Evolutionary conservation across 92 coral and sea anemone species (phyloP).

Genomic region (Metridium senile): DNA sequence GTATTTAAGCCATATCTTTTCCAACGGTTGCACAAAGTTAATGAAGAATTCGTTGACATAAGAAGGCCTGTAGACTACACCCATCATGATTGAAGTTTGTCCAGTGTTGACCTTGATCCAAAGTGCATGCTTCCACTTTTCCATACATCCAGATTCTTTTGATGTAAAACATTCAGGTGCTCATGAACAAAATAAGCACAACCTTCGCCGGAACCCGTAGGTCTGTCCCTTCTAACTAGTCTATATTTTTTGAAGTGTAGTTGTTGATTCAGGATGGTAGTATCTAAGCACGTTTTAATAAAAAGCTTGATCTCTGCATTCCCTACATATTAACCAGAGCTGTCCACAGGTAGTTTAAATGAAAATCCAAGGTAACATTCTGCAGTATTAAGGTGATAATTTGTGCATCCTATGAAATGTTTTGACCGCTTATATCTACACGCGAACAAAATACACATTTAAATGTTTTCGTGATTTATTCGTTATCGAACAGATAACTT

Average conservation of each 20-base stretch:
- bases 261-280: neutral
- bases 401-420: too few relatives aligned
- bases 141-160: neutral
- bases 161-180: neutral
- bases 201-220: neutral
- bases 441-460: too few relatives aligned
- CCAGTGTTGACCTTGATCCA: conserved; percentile 28
- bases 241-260: neutral
- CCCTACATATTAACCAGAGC: too few relatives aligned
- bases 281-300: neutral
- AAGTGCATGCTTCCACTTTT: conserved; percentile 11
- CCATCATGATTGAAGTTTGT: conserved; percentile 4
- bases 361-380: too few relatives aligned
- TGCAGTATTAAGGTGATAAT: too few relatives aligned
- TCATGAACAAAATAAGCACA: neutral
- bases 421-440: too few relatives aligned
- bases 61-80: conserved; percentile 35
- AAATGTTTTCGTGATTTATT: too few relatives aligned
- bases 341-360: too few relatives aligned
- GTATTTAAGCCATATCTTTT: conserved; percentile 37
- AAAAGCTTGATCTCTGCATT: too few relatives aligned
- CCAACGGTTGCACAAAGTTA: conserved; percentile 14
- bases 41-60: conserved; percentile 8
- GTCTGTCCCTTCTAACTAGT: conserved; percentile 9
- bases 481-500: too few relatives aligned